These are phyloP conservation scores for Drosophila recens DNA, from an alignment of 2,888 invertebrate species.

Conservation along the genomic window DNA sequence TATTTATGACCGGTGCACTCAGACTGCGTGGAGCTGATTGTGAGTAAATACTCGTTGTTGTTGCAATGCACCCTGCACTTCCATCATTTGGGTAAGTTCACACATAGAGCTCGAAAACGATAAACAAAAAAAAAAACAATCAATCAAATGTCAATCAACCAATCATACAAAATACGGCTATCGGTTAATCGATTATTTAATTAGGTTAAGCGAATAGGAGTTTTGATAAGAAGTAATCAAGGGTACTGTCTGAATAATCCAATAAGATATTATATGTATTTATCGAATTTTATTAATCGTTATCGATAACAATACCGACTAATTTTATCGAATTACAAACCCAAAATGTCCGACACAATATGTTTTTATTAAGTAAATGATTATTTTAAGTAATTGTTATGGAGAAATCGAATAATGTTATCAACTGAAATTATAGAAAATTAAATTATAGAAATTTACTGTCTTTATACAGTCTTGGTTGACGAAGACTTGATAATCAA, in stretches of 20 bases:
- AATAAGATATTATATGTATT: not conserved
- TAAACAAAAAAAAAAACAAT: not conserved
- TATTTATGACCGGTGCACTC: constrained; percentile 60
- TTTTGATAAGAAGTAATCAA: not conserved
- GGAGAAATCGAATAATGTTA: not conserved
- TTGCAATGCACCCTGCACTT: constrained; percentile 51
- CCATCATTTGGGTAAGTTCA: constrained; percentile 2
- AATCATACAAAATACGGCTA: not conserved
- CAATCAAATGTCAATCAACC: not conserved
- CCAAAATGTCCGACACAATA: too few relatives aligned
- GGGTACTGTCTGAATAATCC: too few relatives aligned
- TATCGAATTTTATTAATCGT: not conserved
- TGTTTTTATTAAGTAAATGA: too few relatives aligned
- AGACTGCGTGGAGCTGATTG: constrained; percentile 76
- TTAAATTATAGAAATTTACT: too few relatives aligned
- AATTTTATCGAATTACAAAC: not conserved
- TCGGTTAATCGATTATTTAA: not conserved
- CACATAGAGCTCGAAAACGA: not conserved
- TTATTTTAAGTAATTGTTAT: not conserved
- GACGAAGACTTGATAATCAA: too few relatives aligned
- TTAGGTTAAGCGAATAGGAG: not conserved
- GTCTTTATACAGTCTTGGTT: too few relatives aligned
- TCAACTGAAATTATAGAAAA: not conserved
- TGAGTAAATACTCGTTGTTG: constrained; percentile 33
- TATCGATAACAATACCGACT: not conserved